Evolutionary conservation across 2,888 invertebrate species (phyloP), one percentile per base, ranked within the genome.

Genomic region (Linnaemya vulpina): DNA sequence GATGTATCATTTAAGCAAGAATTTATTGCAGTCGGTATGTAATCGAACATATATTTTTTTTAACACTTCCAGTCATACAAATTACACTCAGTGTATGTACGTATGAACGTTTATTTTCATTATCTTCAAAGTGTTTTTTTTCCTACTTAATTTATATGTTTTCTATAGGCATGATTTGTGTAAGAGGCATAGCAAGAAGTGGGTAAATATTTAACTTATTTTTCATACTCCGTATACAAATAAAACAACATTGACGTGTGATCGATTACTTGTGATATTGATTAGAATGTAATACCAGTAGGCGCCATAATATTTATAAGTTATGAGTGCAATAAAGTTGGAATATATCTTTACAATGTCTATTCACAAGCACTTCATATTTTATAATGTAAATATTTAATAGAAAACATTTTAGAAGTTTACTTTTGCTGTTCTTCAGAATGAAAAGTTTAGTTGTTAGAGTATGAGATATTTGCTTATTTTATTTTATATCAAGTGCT

Each of bases 221-320:
- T 30, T 55, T 40, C 7, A 25, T 51, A 38, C 51, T 43, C 49
- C 67, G 58, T 63, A 51, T 71, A 71, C 71, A 79, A 78, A 80
- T 65, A 80, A 22, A 22, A 76, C 40, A 77, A 51, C 71, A 71
- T 73, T 84, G 62, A 81, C 73, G 63, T n/a, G 1, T 86, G 88
- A 87, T 87, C 78, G 87, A 88, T 87, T 86, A 73, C 65, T 53
- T 79, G 65, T 74, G 11, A 30, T 51, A 51, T 78, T 62, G 68
- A 38, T 70, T 46, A 53, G 30, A 63, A 58, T 51, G n/a, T 87
- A 88, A 88, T 83, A 84, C 87, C 86, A 86, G 87, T 87, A 88
- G 87, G 87, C 87, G 87, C 87, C 87, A 87, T 68, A 83, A 80
- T 71, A 87, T 78, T 84, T 83, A 83, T 63, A 73, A 78, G 70